Percentiles rank a stretch among this genome's conserved stretches.
These are phyloP conservation scores for Myotis pilosus DNA, from an alignment of 2,797 vertebrate species.

Conservation along the genomic window DNA sequence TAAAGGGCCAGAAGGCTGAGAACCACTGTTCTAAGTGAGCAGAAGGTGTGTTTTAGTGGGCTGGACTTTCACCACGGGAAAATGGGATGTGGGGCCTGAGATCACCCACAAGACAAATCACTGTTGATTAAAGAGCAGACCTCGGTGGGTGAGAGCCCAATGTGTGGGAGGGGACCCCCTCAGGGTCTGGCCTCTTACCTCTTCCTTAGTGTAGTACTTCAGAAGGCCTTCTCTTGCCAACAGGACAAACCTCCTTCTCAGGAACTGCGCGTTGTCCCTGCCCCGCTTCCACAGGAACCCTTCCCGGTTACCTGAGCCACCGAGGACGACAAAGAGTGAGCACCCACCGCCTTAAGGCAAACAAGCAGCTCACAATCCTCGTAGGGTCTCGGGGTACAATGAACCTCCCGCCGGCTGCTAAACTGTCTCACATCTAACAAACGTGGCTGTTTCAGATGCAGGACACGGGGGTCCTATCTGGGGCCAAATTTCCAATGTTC, in stretches of 20 bases:
- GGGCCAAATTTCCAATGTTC: not conserved
- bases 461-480: not conserved
- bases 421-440: not conserved
- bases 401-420: not conserved
- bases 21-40: not conserved
- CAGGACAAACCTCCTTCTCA: conserved; percentile 90
- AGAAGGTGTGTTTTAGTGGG: not conserved
- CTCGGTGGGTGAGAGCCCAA: not conserved
- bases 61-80: not conserved
- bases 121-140: not conserved
- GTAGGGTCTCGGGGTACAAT: not conserved
- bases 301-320: conserved; percentile 87
- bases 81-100: not conserved
- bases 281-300: conserved; percentile 94
- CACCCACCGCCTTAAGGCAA: not conserved
- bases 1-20: too few species aligned
- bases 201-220: conserved; percentile 91
- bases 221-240: conserved; percentile 90
- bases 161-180: not conserved
- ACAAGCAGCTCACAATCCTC: not conserved
- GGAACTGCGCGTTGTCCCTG: conserved; percentile 88
- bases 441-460: not conserved
- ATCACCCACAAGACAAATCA: not conserved
- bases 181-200: conserved; percentile 84
- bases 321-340: not conserved